Conservation (phyloP, 2,797 vertebrate species). For the Spinibarbus caldwelli region DNA sequence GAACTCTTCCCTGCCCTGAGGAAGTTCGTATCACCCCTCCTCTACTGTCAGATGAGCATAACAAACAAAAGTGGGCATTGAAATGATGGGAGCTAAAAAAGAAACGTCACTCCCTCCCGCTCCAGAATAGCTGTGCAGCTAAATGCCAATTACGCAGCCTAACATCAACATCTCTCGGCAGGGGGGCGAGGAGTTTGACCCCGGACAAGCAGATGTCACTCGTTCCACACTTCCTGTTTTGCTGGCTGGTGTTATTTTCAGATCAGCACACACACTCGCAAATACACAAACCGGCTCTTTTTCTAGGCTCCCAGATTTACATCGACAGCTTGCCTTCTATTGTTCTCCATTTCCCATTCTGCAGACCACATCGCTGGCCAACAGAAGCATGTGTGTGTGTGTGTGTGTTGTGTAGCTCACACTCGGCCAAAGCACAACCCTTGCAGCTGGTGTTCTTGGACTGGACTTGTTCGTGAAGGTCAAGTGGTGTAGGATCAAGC, state of each 20-base stretch:
- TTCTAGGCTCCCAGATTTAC: constrained; percentile 16
- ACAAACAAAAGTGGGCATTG: constrained; percentile 50
- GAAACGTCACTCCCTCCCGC: constrained; percentile 29
- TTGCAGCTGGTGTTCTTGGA: constrained; percentile 35
- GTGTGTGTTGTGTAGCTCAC: neutral
- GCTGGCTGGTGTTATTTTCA: constrained; percentile 58
- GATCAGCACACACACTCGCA: constrained; percentile 27
- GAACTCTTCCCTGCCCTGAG: constrained; percentile 18
- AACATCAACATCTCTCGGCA: constrained; percentile 23
- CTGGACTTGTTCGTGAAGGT: neutral
- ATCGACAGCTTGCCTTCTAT: constrained; percentile 39
- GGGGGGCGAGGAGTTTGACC: constrained; percentile 14
- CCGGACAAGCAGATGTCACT: constrained; percentile 47
- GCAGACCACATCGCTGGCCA: constrained; percentile 15
- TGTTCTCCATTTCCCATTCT: constrained; percentile 51
- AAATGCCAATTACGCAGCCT: constrained; percentile 38
- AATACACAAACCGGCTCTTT: constrained; percentile 36
- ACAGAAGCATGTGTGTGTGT: constrained; percentile 11
- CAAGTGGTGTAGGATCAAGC: neutral
- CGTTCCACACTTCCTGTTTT: constrained; percentile 57
- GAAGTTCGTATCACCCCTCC: constrained; percentile 4
- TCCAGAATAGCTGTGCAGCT: constrained; percentile 37
- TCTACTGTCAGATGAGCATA: constrained; percentile 28
- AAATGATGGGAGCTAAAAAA: constrained; percentile 34
- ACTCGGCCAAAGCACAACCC: neutral